Percentiles rank a stretch among this genome's conserved stretches.
Evolutionary conservation across 2,113 vertebrate species (phyloP).

Genomic region (Pituophis catenifer): DNA sequence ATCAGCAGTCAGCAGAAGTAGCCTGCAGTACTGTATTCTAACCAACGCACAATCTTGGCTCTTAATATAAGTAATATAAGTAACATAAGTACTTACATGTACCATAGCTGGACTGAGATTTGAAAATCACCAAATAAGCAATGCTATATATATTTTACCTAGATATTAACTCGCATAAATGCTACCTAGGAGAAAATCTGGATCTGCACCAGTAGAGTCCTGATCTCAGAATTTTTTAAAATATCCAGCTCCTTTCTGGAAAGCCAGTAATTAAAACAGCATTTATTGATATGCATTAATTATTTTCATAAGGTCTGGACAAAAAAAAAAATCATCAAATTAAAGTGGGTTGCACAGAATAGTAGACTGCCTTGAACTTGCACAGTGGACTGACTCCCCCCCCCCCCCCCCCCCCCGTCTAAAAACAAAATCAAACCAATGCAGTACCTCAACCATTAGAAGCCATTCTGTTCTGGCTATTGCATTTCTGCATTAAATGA

Average conservation of each 20-base stretch:
- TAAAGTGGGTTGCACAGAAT: neutral
- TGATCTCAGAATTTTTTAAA: neutral
- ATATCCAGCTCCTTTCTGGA: neutral
- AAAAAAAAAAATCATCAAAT: neutral
- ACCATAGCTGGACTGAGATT: neutral
- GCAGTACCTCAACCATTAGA: neutral
- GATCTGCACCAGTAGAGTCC: neutral
- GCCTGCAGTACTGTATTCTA: too few species aligned
- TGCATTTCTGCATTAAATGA: neutral
- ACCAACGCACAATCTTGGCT: too few species aligned
- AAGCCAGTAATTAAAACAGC: neutral
- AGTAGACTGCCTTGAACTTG: neutral
- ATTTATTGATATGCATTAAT: neutral
- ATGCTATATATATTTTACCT: neutral
- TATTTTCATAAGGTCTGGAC: neutral
- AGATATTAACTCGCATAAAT: neutral
- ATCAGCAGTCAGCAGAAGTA: too few species aligned
- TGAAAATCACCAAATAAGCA: neutral
- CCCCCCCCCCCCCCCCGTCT: neutral
- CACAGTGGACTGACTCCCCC: neutral
- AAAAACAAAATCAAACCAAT: neutral
- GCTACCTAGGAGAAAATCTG: neutral
- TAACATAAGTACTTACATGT: neutral
- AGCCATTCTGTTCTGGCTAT: neutral
- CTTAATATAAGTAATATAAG: neutral